Conservation (phyloP, 2,797 vertebrate genomes). For the Tolypeutes matacus region DNA sequence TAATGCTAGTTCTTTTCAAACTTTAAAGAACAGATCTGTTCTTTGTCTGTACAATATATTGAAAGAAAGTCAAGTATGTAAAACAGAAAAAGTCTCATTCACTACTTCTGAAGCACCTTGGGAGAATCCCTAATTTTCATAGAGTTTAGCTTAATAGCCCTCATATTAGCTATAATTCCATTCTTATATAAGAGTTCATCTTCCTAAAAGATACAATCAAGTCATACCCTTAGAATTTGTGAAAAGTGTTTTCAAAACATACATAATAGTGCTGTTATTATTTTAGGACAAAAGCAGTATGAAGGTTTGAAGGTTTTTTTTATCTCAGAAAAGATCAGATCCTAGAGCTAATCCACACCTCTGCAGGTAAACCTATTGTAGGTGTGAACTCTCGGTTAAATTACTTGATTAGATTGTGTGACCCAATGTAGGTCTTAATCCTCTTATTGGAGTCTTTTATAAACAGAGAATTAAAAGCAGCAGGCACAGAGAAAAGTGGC, state of each 20-base stretch:
- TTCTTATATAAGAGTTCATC: background rate
- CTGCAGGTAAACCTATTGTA: no score
- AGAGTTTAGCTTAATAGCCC: background rate
- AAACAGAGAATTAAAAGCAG: no score
- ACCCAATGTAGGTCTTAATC: no score
- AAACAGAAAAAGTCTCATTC: background rate
- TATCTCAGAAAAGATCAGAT: no score
- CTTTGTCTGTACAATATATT: background rate
- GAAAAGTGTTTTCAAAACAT: background rate
- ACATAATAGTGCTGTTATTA: background rate
- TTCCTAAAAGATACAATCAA: background rate
- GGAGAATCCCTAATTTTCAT: background rate
- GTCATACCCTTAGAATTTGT: background rate
- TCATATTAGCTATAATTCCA: background rate
- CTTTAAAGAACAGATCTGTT: background rate
- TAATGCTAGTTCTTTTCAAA: background rate
- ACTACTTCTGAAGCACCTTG: background rate
- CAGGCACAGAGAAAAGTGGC: no score
- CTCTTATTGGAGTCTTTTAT: no score
- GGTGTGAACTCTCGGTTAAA: no score
- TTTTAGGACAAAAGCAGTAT: background rate
- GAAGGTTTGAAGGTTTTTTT: no score
- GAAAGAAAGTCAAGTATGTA: background rate
- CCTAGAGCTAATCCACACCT: no score
- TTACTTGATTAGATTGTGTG: no score